Evolutionary conservation across 2,113 vertebrate genomes (phyloP).

Genomic region (Rousettus leschenaultii): DNA sequence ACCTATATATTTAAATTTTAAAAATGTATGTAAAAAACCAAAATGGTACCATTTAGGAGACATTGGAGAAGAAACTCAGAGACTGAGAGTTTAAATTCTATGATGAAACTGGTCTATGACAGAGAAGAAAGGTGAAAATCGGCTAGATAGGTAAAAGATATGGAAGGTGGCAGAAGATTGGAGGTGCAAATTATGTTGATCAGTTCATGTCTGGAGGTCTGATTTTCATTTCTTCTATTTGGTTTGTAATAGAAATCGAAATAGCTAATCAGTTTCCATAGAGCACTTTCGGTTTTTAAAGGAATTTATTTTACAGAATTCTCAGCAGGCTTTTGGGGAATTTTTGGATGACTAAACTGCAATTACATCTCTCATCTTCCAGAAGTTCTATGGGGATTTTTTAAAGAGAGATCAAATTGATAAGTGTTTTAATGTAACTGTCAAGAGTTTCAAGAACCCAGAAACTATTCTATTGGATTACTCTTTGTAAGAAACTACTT

Average conservation of each 20-base stretch:
- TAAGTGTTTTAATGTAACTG: neutral
- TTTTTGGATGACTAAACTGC: neutral
- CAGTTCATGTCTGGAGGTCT: neutral
- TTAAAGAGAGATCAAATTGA: constrained; percentile 26
- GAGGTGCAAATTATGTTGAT: neutral
- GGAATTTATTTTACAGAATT: neutral
- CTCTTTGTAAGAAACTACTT: neutral
- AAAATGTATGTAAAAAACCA: neutral
- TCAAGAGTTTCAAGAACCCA: neutral
- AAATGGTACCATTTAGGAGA: neutral
- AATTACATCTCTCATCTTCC: constrained; percentile 19
- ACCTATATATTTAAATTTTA: no score
- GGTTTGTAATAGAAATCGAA: neutral
- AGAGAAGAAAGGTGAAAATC: neutral
- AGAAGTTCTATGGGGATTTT: neutral
- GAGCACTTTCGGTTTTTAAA: neutral
- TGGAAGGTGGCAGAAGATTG: neutral
- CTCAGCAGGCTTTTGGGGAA: neutral
- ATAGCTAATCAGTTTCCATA: neutral
- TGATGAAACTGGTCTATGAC: neutral
- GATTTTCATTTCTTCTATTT: neutral
- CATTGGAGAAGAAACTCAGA: neutral
- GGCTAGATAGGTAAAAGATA: neutral
- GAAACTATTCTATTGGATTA: neutral
- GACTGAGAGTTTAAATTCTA: neutral